Base-by-base conservation (phyloP, 2,797 vertebrate genomes). In the Spheniscus humboldti region DNA sequence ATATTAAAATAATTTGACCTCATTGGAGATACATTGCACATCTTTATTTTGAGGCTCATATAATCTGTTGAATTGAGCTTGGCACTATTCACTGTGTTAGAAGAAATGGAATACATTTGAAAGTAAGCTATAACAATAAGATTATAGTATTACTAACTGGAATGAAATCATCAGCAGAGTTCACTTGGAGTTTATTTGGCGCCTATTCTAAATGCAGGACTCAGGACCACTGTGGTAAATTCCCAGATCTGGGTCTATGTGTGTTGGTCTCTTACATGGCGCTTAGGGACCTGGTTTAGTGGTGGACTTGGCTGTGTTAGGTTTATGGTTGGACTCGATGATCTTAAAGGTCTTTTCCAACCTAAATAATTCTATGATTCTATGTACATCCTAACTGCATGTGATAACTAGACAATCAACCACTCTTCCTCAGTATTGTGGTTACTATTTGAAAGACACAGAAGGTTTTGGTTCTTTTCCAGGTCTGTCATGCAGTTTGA, bases 1-100 rank as follows among this genome's bases (percentile, higher is more conserved):
- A 90, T 91, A 75, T 27, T 86, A 33, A 83, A 94, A 90, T 74
- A 89, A 77, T 77, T 96, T 96, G 86, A 95, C 77, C 85, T 90
- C 62, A 47, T 64, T 92, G 82, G 71, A 87, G 77, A 85, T 95
- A 91, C 64, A 43, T 18, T 74, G 50, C 35, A 69, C 66, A 79
- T 71, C 27, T 72, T 62, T 94, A 82, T 90, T 86, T 92, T 90
- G 91, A 95, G 59, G 62, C 60, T 94, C 76, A 84, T 83, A 67
- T 50, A 77, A 89, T 89, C 30, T 88, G 39, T 60, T 86, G 85
- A 95, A 95, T 45, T 63, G 85, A 95, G 72, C 35, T 84, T 81
- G 62, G 41, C 37, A 50, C n/a, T 63, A 16, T 57, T 72, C 53
- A 37, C 8, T 23, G 22, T 23, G 55, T 64, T 73, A 35, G 50